A percentile compares a stretch with the other conserved stretches of the same genome.
These are phyloP conservation scores for Collichthys lucidus DNA, from an alignment of 2,113 vertebrate genomes.

Conservation along the genomic window DNA sequence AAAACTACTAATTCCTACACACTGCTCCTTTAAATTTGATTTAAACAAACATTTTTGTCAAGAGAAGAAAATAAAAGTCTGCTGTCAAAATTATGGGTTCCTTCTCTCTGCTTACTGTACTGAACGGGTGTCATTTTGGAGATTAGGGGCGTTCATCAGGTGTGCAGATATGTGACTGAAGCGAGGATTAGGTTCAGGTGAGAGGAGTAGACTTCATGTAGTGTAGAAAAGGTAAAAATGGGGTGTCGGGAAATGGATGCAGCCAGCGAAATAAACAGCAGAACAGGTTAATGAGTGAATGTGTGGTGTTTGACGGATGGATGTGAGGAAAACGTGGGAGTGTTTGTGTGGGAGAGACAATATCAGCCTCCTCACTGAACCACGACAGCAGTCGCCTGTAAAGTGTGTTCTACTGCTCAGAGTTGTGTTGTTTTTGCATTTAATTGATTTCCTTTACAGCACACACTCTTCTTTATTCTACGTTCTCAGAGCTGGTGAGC, in stretches of 20 bases:
- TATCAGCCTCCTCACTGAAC: background rate
- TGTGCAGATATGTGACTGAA: background rate
- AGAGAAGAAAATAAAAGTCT: background rate
- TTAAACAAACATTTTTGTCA: too few relatives aligned
- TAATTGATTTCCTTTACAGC: background rate
- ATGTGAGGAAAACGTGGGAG: background rate
- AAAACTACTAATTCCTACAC: too few relatives aligned
- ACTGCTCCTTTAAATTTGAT: too few relatives aligned
- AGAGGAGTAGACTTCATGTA: background rate
- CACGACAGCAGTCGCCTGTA: background rate
- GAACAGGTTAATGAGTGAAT: background rate
- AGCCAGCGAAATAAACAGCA: background rate
- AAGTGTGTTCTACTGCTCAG: background rate
- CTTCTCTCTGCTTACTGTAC: background rate
- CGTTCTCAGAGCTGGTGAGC: background rate
- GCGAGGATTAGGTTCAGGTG: background rate
- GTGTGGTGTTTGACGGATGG: background rate
- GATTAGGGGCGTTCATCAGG: background rate
- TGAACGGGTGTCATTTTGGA: background rate
- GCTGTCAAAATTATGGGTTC: background rate
- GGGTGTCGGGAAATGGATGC: background rate
- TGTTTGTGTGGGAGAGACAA: background rate
- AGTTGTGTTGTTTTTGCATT: constrained; percentile 4
- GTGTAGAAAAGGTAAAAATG: background rate
- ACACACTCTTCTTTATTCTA: background rate